Evolutionary conservation across 2,113 vertebrate species (phyloP), one percentile per base, ranked within the genome.

Genomic region (Tapirus terrestris): DNA sequence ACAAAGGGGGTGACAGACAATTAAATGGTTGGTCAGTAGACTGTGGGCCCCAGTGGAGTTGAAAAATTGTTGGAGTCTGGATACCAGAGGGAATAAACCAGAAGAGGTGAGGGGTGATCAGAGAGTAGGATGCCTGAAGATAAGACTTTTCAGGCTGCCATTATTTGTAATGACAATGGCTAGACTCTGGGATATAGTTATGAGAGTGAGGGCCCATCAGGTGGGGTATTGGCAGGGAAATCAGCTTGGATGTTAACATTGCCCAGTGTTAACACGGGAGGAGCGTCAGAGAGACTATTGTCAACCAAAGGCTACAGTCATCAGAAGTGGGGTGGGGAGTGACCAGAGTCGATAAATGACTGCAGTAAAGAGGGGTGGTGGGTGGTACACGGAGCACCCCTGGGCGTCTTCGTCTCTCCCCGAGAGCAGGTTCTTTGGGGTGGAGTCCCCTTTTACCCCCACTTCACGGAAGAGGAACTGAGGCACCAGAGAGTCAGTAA

Each of bases 381-480:
- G 4, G 6, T 4, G 7, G 80, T 8, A 5, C 7, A 0, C 1
- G 31, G 31, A 17, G 9, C 45, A 2, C 0, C 20, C 60, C 9
- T 0, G 0, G 5, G 5, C 17, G 12, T 63, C 33, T 60, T 39
- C 29, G 2, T 39, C 39, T 45, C 51, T 76, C 75, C 29, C 85
- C 14, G 5, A 43, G 17, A 72, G 51, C 31, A 23, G 45, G 23
- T 13, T 29, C 33, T 21, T 29, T 51, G 89, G 51, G 48, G 48
- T 2, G 13, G 45, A 18, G 25, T 61, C 75, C 65, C 79, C 53
- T 80, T 67, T 68, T 29, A 48, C 14, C 3, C 36, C 36, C 36
- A 1, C 45, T 72, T 76, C 14, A 25, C 21, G 80, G 17, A 27
- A 31, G 33, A 51, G 33, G 43, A 87, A 36, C 31, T 9, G 65